These are phyloP conservation scores for Cyanistes caeruleus DNA, from an alignment of 2,113 vertebrate species.

Conservation along the genomic window DNA sequence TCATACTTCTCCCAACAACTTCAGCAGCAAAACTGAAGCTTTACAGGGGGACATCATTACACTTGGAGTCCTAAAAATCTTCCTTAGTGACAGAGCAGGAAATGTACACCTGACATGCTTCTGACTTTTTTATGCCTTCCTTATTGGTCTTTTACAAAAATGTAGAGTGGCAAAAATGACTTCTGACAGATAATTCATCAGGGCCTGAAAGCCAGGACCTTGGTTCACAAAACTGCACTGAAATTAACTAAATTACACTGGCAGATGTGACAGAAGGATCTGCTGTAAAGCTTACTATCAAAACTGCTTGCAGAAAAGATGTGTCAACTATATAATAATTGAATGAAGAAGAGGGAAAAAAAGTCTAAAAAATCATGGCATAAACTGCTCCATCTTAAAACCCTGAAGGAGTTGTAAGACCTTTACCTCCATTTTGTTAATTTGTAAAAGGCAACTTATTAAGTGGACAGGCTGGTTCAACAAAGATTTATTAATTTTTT, in stretches of 20 bases:
- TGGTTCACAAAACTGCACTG: background rate
- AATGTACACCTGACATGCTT: background rate
- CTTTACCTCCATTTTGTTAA: fast-evolving
- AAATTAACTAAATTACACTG: background rate
- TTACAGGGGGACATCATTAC: background rate
- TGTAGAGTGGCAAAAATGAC: background rate
- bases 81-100: background rate
- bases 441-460: background rate
- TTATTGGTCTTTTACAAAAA: background rate
- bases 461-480: background rate
- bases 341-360: background rate
- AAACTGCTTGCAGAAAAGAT: background rate
- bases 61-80: background rate
- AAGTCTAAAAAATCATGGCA: background rate
- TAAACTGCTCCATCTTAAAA: background rate
- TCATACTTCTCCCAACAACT: background rate
- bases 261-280: background rate
- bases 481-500: background rate
- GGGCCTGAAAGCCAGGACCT: background rate
- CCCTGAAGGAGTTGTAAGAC: background rate
- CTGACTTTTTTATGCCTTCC: background rate
- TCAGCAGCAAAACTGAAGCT: background rate
- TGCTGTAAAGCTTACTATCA: background rate
- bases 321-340: background rate
- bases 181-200: background rate